phyloP scores from a whole-genome alignment of 2,113 vertebrate species.

The Serilophus lunatus region DNA sequence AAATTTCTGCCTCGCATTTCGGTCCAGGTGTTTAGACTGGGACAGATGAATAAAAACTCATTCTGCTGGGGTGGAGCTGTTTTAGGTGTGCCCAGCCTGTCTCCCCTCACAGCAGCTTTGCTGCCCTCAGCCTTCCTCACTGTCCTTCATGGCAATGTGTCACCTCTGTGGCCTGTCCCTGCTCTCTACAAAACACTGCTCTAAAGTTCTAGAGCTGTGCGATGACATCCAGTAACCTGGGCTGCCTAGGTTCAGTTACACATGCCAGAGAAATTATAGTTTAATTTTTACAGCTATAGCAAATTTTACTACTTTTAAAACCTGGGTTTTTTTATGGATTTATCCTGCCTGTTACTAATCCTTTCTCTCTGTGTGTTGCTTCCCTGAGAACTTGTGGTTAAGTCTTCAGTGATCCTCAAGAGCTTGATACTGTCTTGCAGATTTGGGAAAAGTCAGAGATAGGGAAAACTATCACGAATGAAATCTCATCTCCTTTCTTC shows the following conservation, averaged over 20 bases:
- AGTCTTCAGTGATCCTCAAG: background rate
- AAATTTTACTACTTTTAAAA: background rate
- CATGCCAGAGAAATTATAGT: background rate
- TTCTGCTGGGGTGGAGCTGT: background rate
- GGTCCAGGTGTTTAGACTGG: background rate
- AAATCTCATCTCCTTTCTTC: background rate
- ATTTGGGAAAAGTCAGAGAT: background rate
- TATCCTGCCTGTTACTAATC: background rate
- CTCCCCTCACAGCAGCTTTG: background rate
- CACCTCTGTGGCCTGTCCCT: background rate
- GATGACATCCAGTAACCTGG: background rate
- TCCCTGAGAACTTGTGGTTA: background rate
- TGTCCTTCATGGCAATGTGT: background rate
- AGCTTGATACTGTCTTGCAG: background rate
- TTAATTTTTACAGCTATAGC: background rate
- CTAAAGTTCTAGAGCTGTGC: background rate
- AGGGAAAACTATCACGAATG: no score
- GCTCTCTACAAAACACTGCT: background rate
- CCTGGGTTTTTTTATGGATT: background rate
- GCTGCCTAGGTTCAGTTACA: background rate
- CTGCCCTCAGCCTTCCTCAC: background rate
- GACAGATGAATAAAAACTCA: background rate
- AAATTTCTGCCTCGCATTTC: background rate
- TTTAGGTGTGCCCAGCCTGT: background rate
- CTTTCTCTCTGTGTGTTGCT: background rate